These are phyloP conservation scores for Mustelus asterias DNA, from an alignment of 2,113 vertebrate genomes.

Conservation along the genomic window DNA sequence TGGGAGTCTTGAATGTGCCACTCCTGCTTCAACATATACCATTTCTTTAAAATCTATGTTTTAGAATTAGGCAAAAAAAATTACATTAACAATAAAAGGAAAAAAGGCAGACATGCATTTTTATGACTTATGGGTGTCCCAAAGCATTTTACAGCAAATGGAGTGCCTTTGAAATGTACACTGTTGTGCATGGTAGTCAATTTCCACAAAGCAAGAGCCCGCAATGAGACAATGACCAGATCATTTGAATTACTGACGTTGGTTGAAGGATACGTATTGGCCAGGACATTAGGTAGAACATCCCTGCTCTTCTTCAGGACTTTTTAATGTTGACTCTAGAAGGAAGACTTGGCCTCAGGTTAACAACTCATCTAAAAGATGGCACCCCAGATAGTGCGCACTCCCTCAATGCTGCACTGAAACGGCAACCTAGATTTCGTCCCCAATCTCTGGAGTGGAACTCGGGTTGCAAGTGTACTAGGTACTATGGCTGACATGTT, in stretches of 20 bases:
- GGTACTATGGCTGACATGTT: background rate
- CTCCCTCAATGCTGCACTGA: background rate
- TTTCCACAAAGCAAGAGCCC: background rate
- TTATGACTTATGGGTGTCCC: background rate
- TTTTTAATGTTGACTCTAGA: background rate
- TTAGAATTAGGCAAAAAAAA: background rate
- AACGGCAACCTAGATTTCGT: background rate
- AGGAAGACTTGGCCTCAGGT: background rate
- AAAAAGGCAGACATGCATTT: background rate
- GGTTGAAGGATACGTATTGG: background rate
- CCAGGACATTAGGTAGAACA: background rate
- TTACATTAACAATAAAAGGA: background rate
- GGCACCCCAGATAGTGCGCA: background rate
- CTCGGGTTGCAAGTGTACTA: background rate
- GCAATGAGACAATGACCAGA: background rate
- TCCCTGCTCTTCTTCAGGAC: background rate
- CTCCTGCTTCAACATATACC: background rate
- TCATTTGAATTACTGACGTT: background rate
- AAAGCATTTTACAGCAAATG: background rate
- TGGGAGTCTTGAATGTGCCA: background rate
- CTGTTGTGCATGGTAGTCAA: background rate
- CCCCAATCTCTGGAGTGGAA: background rate
- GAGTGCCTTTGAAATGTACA: background rate
- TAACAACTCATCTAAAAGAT: background rate
- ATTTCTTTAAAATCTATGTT: background rate